Percentiles rank a stretch among this genome's conserved stretches.
phyloP scores from a whole-genome alignment of 2,113 vertebrate genomes.

The Alosa alosa region DNA sequence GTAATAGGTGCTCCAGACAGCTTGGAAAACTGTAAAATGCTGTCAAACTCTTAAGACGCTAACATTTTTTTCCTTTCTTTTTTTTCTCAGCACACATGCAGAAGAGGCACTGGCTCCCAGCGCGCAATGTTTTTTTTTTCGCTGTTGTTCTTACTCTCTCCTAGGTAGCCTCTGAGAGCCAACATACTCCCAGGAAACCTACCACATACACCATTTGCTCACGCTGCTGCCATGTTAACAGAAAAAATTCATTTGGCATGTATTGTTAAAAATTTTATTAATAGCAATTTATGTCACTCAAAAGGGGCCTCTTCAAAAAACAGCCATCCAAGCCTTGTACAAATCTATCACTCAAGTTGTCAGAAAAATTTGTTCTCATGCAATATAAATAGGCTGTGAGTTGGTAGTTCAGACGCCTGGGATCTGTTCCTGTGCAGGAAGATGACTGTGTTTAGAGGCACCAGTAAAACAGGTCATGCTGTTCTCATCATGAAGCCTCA shows the following conservation, averaged over 20 bases:
- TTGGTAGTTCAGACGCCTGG: slow-evolving; percentile 71
- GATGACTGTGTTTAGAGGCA: slow-evolving; percentile 70
- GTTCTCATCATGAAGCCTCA: slow-evolving; percentile 72
- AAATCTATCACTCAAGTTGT: slow-evolving; percentile 90
- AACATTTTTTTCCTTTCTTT: background rate
- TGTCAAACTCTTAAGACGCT: slow-evolving; percentile 39
- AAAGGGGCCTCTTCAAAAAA: slow-evolving; percentile 71
- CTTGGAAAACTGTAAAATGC: slow-evolving; percentile 48
- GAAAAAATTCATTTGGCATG: slow-evolving; percentile 86
- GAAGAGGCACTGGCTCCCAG: slow-evolving; percentile 29
- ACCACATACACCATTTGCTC: slow-evolving; percentile 70
- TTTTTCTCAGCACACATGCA: slow-evolving; percentile 34
- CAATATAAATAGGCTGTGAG: slow-evolving; percentile 83
- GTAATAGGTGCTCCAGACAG: slow-evolving; percentile 41
- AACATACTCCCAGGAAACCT: slow-evolving; percentile 74
- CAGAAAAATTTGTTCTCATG: slow-evolving; percentile 92
- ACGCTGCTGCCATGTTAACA: slow-evolving; percentile 79
- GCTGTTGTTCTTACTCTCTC: slow-evolving; percentile 5
- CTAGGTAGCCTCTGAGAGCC: slow-evolving; percentile 58
- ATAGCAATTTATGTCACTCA: slow-evolving; percentile 88
- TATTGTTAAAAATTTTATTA: slow-evolving; percentile 92
- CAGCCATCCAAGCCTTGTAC: slow-evolving; percentile 81
- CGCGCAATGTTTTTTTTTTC: background rate
- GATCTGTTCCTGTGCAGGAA: slow-evolving; percentile 77
- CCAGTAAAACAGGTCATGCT: slow-evolving; percentile 74